Evolutionary conservation across 2,797 vertebrate species (phyloP).

Genomic region (Myotis findleyi): DNA sequence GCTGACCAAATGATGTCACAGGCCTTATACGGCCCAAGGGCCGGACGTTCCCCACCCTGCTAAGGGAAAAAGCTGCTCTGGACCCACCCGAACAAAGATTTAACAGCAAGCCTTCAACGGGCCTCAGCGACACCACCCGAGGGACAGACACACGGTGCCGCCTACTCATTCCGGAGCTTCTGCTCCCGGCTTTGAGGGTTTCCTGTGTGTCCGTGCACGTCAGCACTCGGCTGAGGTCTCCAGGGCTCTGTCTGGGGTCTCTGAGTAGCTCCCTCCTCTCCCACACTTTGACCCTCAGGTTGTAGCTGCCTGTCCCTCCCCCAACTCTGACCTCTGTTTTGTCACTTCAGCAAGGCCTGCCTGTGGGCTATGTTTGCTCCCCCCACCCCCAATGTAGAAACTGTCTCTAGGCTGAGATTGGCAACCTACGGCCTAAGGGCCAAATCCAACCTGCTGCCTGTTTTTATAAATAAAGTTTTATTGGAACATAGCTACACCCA

Average conservation of each 20-base stretch:
- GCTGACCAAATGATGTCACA: no score
- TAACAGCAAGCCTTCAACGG: not conserved
- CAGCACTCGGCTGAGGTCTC: not conserved
- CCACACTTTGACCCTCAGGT: no score
- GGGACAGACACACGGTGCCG: not conserved
- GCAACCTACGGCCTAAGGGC: not conserved
- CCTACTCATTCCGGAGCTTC: not conserved
- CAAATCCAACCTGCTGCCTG: not conserved
- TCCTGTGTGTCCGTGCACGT: not conserved
- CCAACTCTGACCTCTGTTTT: not conserved
- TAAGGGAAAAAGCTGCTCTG: not conserved
- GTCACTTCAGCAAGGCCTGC: not conserved
- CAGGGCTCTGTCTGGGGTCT: not conserved
- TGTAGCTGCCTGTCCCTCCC: not conserved
- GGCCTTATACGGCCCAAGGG: no score
- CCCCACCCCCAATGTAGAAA: not conserved
- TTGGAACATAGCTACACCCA: not conserved
- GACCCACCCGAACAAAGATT: not conserved
- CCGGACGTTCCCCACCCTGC: no score
- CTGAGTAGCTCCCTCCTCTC: not conserved
- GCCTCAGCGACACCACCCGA: no score
- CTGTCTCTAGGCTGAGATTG: not conserved
- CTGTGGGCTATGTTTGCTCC: not conserved
- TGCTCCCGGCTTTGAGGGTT: not conserved
- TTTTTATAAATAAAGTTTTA: slow-evolving; percentile 7